Percentiles rank a stretch among this genome's conserved stretches.
Conservation (phyloP, 2,113 vertebrate species). For the Rutilus rutilus region DNA sequence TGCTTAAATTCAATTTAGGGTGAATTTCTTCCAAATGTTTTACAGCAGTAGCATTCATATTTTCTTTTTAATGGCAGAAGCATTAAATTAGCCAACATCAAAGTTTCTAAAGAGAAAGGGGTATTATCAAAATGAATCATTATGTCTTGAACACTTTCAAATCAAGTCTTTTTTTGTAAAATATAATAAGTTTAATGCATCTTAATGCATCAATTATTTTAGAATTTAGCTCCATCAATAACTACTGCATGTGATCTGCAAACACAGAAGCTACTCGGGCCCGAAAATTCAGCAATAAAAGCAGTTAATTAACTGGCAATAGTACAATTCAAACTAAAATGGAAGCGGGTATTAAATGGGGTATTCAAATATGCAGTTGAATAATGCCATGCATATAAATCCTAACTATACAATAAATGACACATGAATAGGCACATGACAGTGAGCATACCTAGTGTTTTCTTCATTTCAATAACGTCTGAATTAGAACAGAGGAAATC, state of each 20-base stretch:
- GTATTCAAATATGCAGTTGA: not conserved
- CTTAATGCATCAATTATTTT: not conserved
- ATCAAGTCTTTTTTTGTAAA: not conserved
- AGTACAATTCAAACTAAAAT: not conserved
- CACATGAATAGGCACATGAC: not conserved
- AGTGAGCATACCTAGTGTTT: slow-evolving; percentile 7
- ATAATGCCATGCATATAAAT: slow-evolving; percentile 50
- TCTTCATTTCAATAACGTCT: slow-evolving; percentile 10
- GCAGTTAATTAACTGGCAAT: not conserved
- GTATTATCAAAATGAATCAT: not conserved
- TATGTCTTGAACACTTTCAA: not conserved
- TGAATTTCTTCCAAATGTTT: not conserved
- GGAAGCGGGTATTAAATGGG: not conserved
- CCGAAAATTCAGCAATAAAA: not conserved
- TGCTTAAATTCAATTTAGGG: not conserved
- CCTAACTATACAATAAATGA: slow-evolving; percentile 37
- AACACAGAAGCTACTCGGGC: not conserved
- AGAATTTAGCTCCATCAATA: not conserved
- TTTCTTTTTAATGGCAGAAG: not conserved
- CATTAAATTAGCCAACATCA: not conserved
- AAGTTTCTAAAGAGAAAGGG: not conserved
- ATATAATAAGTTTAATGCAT: not conserved
- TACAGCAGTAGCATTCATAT: not conserved
- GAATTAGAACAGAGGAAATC: slow-evolving; percentile 21
- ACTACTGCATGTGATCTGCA: not conserved